Conservation (phyloP, 1,140 invertebrate genomes). For the Cyclina sinensis region DNA sequence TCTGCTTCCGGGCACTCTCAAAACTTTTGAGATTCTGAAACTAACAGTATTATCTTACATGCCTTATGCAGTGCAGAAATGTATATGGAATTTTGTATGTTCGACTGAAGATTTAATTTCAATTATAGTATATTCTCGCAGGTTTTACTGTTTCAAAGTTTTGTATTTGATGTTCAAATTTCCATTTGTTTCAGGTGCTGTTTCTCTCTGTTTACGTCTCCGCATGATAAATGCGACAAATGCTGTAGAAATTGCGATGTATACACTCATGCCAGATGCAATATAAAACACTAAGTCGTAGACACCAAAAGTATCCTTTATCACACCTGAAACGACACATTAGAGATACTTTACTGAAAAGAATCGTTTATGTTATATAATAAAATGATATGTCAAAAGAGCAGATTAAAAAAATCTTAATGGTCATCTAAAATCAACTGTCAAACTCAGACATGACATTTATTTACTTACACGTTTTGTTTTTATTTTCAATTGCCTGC, state of each 20-base stretch:
- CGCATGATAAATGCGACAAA: not conserved
- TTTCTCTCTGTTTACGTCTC: not conserved
- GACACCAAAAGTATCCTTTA: not conserved
- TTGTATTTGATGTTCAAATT: no score
- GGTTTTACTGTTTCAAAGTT: no score
- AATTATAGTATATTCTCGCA: no score
- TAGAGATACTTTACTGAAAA: not conserved
- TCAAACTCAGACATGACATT: not conserved
- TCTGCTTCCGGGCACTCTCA: no score
- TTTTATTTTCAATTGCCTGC: no score
- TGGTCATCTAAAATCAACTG: not conserved
- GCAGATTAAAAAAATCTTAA: not conserved
- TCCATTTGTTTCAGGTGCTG: no score
- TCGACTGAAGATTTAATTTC: no score
- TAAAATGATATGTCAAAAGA: not conserved
- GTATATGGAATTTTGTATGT: no score
- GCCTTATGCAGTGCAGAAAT: no score
- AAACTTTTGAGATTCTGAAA: no score
- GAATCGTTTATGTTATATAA: not conserved
- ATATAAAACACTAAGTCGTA: not conserved
- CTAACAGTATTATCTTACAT: no score
- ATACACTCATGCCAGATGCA: not conserved
- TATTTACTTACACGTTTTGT: not conserved
- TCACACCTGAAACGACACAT: not conserved
- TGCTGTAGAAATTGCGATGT: not conserved